Conservation (phyloP, 2,797 vertebrate species). For the Chromis chromis region DNA sequence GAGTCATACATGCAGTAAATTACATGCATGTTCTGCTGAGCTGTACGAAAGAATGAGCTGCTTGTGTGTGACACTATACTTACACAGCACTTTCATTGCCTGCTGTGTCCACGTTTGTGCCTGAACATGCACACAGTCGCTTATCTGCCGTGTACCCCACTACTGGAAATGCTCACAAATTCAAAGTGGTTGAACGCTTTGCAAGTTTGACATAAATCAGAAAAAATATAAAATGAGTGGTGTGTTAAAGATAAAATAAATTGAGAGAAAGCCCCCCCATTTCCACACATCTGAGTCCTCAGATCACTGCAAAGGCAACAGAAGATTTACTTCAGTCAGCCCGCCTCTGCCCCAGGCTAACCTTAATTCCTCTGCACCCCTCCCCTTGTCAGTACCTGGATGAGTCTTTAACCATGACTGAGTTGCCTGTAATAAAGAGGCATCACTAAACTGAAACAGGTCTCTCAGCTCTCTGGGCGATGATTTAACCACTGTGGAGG, state of each 20-base stretch:
- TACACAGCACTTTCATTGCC: slow-evolving; percentile 42
- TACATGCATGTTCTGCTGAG: slow-evolving; percentile 71
- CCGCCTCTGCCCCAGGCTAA: slow-evolving; percentile 39
- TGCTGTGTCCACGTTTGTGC: slow-evolving; percentile 24
- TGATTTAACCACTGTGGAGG: slow-evolving; percentile 28
- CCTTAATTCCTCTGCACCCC: slow-evolving; percentile 13
- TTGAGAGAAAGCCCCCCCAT: slow-evolving; percentile 18
- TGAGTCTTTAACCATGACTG: slow-evolving; percentile 48
- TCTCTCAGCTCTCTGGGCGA: slow-evolving; percentile 11
- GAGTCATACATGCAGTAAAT: slow-evolving; percentile 75
- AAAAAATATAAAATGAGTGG: neutral
- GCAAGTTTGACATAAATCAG: neutral
- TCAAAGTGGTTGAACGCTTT: neutral
- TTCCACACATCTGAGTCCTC: slow-evolving; percentile 16
- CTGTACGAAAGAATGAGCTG: slow-evolving; percentile 48
- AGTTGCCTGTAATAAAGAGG: slow-evolving; percentile 47
- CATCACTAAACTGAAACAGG: slow-evolving; percentile 36
- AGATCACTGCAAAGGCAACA: slow-evolving; percentile 6
- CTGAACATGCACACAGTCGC: neutral
- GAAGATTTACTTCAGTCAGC: slow-evolving; percentile 29
- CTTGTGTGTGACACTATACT: slow-evolving; percentile 23
- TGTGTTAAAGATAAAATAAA: neutral
- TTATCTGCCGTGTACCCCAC: neutral
- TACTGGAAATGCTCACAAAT: slow-evolving; percentile 1
- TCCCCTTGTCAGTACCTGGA: slow-evolving; percentile 38